phyloP scores from a whole-genome alignment of 2,113 vertebrate genomes.

The Lepisosteus osseus region DNA sequence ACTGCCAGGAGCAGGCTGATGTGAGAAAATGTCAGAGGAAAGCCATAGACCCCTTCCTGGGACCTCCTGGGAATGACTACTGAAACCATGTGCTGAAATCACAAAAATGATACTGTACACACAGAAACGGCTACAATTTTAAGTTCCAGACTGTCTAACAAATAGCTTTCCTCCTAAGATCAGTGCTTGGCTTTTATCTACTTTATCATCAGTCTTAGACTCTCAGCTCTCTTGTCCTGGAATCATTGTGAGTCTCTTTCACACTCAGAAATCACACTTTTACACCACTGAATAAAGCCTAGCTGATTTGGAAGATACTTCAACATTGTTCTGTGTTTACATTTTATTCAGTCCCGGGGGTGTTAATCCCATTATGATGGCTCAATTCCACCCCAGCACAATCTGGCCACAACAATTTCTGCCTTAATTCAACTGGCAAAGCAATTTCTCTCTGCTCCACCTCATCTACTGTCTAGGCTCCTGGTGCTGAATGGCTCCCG shows the following conservation, averaged over 20 bases:
- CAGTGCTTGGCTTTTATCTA: conserved; percentile 10
- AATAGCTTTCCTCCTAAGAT: conserved; percentile 8
- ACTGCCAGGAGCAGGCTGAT: neutral
- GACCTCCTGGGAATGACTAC: conserved; percentile 7
- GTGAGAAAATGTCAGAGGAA: conserved; percentile 11
- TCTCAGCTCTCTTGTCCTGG: neutral
- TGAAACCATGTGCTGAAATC: conserved; percentile 2
- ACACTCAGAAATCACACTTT: neutral
- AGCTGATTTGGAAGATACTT: too few relatives aligned
- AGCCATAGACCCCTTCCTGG: neutral
- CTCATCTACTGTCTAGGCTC: neutral
- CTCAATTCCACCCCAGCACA: too few relatives aligned
- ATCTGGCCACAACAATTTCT: too few relatives aligned
- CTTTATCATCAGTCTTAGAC: conserved; percentile 10
- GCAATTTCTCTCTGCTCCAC: too few relatives aligned
- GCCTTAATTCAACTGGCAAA: too few relatives aligned
- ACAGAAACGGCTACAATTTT: conserved; percentile 37
- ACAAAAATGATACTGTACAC: conserved; percentile 31
- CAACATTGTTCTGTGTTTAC: too few relatives aligned
- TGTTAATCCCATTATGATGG: too few relatives aligned
- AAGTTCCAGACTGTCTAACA: conserved; percentile 6
- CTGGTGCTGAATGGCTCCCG: neutral
- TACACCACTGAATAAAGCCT: too few relatives aligned
- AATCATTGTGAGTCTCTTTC: conserved; percentile 7
- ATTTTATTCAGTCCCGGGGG: too few relatives aligned